These are phyloP conservation scores for Stichodactyla helianthus DNA, from an alignment of 64 coral and sea anemone species.

Conservation along the genomic window DNA sequence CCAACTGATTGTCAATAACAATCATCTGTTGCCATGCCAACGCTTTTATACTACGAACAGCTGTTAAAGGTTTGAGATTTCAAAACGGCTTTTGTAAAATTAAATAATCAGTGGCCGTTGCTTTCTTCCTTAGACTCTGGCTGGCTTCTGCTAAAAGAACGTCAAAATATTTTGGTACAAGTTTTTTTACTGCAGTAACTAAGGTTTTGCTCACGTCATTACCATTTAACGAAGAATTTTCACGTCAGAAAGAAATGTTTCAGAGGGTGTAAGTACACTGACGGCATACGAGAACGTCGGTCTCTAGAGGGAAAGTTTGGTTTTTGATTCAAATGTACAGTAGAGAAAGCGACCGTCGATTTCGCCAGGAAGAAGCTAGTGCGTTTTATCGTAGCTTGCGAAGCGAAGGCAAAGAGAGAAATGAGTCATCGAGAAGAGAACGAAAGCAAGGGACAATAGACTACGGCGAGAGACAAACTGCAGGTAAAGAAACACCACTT, in stretches of 20 bases:
- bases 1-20: neutral
- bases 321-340: slow-evolving; percentile 22
- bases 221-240: neutral
- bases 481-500: neutral
- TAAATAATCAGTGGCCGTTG: neutral
- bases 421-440: neutral
- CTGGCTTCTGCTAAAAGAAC: neutral
- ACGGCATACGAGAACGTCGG: neutral
- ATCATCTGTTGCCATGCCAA: neutral
- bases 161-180: neutral
- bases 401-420: slow-evolving; percentile 11
- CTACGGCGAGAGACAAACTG: neutral
- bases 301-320: neutral
- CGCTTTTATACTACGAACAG: neutral
- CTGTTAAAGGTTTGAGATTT: slow-evolving; percentile 14
- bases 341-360: neutral
- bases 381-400: slow-evolving; percentile 17
- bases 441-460: neutral
- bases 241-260: neutral
- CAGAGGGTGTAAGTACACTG: neutral
- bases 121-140: neutral
- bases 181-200: neutral
- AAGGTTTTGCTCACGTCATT: neutral
- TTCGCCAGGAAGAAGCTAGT: slow-evolving; percentile 15
- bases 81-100: neutral